Conservation (phyloP, 2,113 vertebrate genomes). For the Dissostichus mawsoni region DNA sequence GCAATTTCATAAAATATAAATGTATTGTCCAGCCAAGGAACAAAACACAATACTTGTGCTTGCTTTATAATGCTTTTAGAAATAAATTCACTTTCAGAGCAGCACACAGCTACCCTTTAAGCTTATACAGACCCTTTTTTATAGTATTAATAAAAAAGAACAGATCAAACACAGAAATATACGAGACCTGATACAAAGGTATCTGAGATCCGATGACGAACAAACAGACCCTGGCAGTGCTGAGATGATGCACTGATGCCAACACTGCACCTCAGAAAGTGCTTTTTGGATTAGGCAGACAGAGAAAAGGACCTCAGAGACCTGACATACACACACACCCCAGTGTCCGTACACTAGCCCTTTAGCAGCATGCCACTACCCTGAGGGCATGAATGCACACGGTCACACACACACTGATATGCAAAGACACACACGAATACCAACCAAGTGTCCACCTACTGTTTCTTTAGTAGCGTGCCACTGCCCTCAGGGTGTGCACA, state of each 20-base stretch:
- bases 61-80: too few species aligned
- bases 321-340: constrained; percentile 72
- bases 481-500: constrained; percentile 65
- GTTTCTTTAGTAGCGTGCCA: constrained; percentile 72
- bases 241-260: constrained; percentile 59
- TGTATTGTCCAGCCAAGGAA: too few species aligned
- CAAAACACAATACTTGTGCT: too few species aligned
- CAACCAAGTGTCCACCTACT: constrained; percentile 69
- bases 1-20: too few species aligned
- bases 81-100: constrained; percentile 1
- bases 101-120: background rate
- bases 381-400: constrained; percentile 64
- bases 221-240: constrained; percentile 55
- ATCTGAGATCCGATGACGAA: constrained; percentile 47
- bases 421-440: constrained; percentile 52
- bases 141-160: constrained; percentile 28
- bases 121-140: background rate
- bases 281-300: constrained; percentile 69
- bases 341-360: constrained; percentile 61
- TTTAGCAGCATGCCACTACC: constrained; percentile 77
- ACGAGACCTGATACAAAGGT: constrained; percentile 50
- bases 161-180: constrained; percentile 43
- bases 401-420: constrained; percentile 32
- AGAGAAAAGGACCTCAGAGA: constrained; percentile 72
- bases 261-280: constrained; percentile 68